Evolutionary conservation across 92 coral and sea anemone genomes (phyloP).

Genomic region (Muricea muricata): DNA sequence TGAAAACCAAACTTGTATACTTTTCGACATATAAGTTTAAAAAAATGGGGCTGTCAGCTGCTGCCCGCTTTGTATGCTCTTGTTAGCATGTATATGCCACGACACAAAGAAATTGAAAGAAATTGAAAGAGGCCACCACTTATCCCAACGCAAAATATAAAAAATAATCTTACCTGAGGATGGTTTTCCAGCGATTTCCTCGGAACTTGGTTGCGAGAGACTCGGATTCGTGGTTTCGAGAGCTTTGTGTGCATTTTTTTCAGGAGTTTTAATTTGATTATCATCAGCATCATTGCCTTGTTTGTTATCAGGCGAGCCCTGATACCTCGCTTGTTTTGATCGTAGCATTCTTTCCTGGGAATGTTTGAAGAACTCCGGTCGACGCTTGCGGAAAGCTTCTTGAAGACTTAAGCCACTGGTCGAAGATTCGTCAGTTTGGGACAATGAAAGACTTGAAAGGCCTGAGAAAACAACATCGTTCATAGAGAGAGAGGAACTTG

Average conservation of each 20-base stretch:
- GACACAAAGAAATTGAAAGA: too few species aligned
- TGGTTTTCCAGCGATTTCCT: background rate
- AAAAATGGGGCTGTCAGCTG: too few species aligned
- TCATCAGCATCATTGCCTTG: slow-evolving; percentile 16
- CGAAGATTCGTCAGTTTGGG: background rate
- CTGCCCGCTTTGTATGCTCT: too few species aligned
- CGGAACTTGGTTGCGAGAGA: background rate
- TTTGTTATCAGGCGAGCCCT: slow-evolving; percentile 31
- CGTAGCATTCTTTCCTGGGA: slow-evolving; percentile 61
- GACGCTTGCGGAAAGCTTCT: slow-evolving; percentile 64
- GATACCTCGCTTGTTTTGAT: slow-evolving; percentile 61
- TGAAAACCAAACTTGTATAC: too few species aligned
- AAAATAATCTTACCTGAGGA: too few species aligned
- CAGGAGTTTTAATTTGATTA: background rate
- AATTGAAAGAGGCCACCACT: too few species aligned
- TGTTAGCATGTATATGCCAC: too few species aligned
- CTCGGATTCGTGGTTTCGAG: background rate
- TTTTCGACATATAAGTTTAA: too few species aligned
- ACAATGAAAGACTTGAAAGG: slow-evolving; percentile 19
- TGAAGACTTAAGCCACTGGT: slow-evolving; percentile 46
- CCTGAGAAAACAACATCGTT: slow-evolving; percentile 15
- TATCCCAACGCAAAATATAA: too few species aligned
- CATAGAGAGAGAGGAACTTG: background rate
- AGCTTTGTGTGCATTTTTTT: background rate
- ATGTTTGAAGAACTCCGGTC: slow-evolving; percentile 59